These are phyloP conservation scores for Ctenomys sociabilis DNA, from an alignment of 2,113 vertebrate species.

Conservation along the genomic window DNA sequence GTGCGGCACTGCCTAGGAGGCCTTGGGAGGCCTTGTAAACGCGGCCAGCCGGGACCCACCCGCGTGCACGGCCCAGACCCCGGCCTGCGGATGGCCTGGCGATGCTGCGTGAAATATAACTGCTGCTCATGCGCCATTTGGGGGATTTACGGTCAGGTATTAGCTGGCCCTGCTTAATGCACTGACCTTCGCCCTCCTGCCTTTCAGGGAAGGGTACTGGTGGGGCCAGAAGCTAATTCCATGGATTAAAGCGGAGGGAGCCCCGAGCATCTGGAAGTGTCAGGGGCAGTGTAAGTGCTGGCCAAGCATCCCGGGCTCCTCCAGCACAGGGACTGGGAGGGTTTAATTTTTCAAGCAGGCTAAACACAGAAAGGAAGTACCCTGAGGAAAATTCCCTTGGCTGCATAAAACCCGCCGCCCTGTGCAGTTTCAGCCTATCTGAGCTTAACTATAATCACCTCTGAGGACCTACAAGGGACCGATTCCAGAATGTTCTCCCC, in stretches of 20 bases:
- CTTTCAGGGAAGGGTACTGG: slow-evolving; percentile 78
- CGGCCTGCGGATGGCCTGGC: slow-evolving; percentile 79
- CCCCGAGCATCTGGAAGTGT: slow-evolving; percentile 71
- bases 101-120: slow-evolving; percentile 85
- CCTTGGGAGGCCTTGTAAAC: slow-evolving; percentile 85
- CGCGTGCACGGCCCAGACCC: slow-evolving; percentile 65
- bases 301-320: slow-evolving; percentile 41
- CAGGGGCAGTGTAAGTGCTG: not conserved
- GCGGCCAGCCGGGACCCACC: slow-evolving; percentile 71
- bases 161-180: slow-evolving; percentile 87
- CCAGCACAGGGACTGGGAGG: accelerated
- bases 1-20: slow-evolving; percentile 76
- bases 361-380: too few species aligned
- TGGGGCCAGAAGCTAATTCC: slow-evolving; percentile 86
- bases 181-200: slow-evolving; percentile 83
- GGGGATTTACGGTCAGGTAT: slow-evolving; percentile 87
- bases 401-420: accelerated
- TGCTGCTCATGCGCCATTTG: slow-evolving; percentile 78
- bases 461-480: not conserved
- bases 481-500: not conserved
- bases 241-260: slow-evolving; percentile 83
- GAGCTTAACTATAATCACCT: not conserved
- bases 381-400: not conserved
- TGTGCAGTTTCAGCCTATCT: accelerated
- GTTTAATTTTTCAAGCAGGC: not conserved